phyloP scores from a whole-genome alignment of 2,113 vertebrate genomes.

The Ursus arctos region DNA sequence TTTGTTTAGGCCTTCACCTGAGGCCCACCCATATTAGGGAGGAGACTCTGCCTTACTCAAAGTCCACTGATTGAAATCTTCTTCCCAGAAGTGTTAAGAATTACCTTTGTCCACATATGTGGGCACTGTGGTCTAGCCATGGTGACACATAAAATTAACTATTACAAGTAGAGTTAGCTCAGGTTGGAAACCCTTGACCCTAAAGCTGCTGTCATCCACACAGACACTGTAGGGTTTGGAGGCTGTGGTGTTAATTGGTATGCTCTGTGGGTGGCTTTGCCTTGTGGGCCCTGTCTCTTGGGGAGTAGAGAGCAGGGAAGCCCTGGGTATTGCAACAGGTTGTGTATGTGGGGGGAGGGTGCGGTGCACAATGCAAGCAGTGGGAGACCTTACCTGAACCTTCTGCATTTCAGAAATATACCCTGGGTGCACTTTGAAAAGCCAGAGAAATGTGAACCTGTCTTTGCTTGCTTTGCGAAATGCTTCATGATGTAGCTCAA shows the following conservation, averaged over 20 bases:
- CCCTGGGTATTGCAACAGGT: no score
- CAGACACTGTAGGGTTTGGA: not conserved
- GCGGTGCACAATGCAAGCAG: not conserved
- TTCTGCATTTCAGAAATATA: not conserved
- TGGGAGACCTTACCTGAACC: not conserved
- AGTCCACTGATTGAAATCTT: not conserved
- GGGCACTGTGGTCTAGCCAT: not conserved
- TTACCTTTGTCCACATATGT: not conserved
- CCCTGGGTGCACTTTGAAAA: not conserved
- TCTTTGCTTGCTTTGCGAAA: not conserved
- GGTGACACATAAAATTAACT: not conserved
- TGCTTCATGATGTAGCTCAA: rapidly evolving
- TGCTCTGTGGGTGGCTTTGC: not conserved
- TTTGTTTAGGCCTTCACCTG: not conserved
- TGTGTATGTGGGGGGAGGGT: not conserved
- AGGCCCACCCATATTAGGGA: not conserved
- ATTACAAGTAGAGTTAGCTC: not conserved
- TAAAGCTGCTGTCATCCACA: not conserved
- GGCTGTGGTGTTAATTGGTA: not conserved
- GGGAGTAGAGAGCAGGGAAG: not conserved
- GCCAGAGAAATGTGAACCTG: not conserved
- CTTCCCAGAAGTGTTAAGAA: not conserved
- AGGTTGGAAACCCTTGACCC: not conserved
- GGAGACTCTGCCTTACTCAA: not conserved
- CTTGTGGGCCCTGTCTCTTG: not conserved